phyloP scores from a whole-genome alignment of 2,113 vertebrate species.

The Cervus canadensis region DNA sequence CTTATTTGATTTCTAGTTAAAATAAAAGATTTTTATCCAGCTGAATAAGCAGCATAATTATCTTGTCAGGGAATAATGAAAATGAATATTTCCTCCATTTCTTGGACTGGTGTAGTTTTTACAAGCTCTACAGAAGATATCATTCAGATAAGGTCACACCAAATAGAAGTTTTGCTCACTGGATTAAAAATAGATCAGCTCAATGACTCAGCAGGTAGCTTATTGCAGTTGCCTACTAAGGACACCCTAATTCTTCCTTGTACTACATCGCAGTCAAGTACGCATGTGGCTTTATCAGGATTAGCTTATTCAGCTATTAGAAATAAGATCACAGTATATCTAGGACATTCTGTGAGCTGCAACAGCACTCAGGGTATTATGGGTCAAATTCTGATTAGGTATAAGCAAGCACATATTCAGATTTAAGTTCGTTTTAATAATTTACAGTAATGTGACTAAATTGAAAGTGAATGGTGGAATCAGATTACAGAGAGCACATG shows the following conservation, averaged over 20 bases:
- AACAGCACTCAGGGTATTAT: neutral
- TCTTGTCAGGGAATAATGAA: constrained; percentile 38
- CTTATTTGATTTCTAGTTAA: constrained; percentile 32
- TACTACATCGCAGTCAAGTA: constrained; percentile 26
- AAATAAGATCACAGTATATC: constrained; percentile 69
- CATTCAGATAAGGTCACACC: constrained; percentile 65
- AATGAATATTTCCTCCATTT: neutral
- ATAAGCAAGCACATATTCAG: neutral
- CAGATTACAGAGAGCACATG: neutral
- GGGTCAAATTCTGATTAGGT: constrained; percentile 16
- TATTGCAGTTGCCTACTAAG: constrained; percentile 38
- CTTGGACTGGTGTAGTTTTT: constrained; percentile 6
- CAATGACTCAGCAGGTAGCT: constrained; percentile 73
- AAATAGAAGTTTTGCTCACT: constrained; percentile 68
- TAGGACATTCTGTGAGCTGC: constrained; percentile 58
- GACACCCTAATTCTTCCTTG: constrained; percentile 65
- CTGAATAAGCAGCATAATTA: constrained; percentile 9
- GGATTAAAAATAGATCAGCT: constrained; percentile 73
- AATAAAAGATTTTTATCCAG: constrained; percentile 29
- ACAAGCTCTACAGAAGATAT: constrained; percentile 43
- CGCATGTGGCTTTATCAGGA: constrained; percentile 57
- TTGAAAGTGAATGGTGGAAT: constrained; percentile 21
- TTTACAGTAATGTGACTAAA: neutral
- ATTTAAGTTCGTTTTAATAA: constrained; percentile 19
- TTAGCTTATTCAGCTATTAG: constrained; percentile 63